A percentile compares a stretch with the other conserved stretches of the same genome.
Evolutionary conservation across 2,888 invertebrate species (phyloP).

Genomic region (Oscheius sp.): DNA sequence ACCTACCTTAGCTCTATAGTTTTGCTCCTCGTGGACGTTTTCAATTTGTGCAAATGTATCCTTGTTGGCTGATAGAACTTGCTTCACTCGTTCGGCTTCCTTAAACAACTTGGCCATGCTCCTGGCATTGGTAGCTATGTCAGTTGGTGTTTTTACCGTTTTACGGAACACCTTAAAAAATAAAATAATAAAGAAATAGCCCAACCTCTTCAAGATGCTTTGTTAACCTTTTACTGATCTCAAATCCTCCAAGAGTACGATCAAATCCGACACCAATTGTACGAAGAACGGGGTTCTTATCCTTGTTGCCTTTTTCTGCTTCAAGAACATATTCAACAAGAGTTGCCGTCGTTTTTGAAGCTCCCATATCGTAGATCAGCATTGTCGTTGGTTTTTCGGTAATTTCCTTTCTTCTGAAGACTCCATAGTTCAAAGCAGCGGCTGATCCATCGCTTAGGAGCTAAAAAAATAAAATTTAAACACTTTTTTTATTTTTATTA

Average conservation of each 20-base stretch:
- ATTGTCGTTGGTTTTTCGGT: slow-evolving; percentile 72
- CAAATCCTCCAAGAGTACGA: slow-evolving; percentile 90
- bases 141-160: slow-evolving; percentile 48
- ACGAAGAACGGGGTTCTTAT: slow-evolving; percentile 52
- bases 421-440: slow-evolving; percentile 95
- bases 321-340: slow-evolving; percentile 50
- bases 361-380: slow-evolving; percentile 98
- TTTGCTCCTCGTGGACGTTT: slow-evolving; percentile 90
- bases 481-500: too few species aligned
- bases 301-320: slow-evolving; percentile 39
- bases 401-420: slow-evolving; percentile 84
- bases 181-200: slow-evolving; percentile 6
- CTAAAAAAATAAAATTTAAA: slow-evolving; percentile 73
- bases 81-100: slow-evolving; percentile 95
- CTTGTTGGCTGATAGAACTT: slow-evolving; percentile 91
- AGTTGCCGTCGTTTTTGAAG: slow-evolving; percentile 77
- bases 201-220: slow-evolving; percentile 71
- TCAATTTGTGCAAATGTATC: slow-evolving; percentile 94
- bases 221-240: slow-evolving; percentile 85
- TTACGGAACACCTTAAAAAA: slow-evolving; percentile 43
- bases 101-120: slow-evolving; percentile 94
- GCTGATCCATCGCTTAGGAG: slow-evolving; percentile 95
- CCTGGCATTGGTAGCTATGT: slow-evolving; percentile 77
- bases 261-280: slow-evolving; percentile 83
- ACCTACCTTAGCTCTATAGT: slow-evolving; percentile 77